These are phyloP conservation scores for Leucophenga maculata DNA, from an alignment of 2,888 invertebrate species.

Conservation along the genomic window DNA sequence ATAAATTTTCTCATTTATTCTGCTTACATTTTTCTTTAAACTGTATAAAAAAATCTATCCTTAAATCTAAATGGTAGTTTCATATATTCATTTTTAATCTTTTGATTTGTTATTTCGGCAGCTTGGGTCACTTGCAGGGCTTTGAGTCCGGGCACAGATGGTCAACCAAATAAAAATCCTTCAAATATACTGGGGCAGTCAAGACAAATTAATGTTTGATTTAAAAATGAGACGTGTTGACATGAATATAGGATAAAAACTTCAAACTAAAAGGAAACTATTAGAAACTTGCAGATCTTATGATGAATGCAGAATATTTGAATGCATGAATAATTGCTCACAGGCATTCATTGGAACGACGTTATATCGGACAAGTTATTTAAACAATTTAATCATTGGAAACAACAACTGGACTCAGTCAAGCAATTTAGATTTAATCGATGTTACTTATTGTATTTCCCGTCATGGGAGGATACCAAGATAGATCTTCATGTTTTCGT, in stretches of 20 bases:
- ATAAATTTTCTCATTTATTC: no score
- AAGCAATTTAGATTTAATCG: neutral
- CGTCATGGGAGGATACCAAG: no score
- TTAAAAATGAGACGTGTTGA: slow-evolving; percentile 19
- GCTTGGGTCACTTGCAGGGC: no score
- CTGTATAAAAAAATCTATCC: no score
- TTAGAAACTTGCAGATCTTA: slow-evolving; percentile 19
- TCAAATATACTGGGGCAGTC: slow-evolving; percentile 18
- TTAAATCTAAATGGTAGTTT: no score
- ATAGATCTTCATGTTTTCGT: slow-evolving; percentile 18
- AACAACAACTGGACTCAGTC: neutral
- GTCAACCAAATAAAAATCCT: no score
- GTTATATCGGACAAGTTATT: neutral
- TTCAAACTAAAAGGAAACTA: slow-evolving; percentile 14
- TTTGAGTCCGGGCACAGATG: no score
- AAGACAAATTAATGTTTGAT: slow-evolving; percentile 25
- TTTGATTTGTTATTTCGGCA: no score
- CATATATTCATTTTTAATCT: no score
- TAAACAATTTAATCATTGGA: neutral
- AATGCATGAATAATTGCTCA: no score
- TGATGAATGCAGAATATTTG: no score
- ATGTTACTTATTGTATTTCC: slow-evolving; percentile 3
- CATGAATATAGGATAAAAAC: slow-evolving; percentile 10
- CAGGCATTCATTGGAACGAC: slow-evolving; percentile 16
- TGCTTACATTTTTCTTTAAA: no score